Conservation (phyloP, 2,113 vertebrate genomes). For the Phyllostomus discolor region DNA sequence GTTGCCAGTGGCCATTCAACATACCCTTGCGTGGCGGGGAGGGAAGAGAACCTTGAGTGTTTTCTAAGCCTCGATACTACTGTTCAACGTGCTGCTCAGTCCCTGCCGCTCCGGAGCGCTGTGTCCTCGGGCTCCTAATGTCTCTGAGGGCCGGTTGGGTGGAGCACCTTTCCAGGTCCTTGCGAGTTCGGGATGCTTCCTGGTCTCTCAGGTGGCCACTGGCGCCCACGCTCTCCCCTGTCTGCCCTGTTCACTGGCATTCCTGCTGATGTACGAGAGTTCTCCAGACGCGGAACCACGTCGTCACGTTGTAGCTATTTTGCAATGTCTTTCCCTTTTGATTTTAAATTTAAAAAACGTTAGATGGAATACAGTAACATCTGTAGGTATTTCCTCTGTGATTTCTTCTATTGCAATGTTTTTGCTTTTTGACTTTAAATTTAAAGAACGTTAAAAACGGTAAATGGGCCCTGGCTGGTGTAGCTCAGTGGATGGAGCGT, state of each 20-base stretch:
- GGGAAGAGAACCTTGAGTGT: fast-evolving
- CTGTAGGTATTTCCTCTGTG: too few species aligned
- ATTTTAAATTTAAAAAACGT: too few species aligned
- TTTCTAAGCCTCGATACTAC: too few species aligned
- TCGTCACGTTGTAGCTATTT: not conserved
- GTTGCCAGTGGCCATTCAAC: not conserved
- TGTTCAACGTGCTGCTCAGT: fast-evolving
- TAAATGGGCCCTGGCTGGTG: too few species aligned
- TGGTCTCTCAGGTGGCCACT: not conserved
- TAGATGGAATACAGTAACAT: too few species aligned
- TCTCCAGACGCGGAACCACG: not conserved
- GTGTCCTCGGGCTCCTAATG: not conserved
- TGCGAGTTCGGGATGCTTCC: not conserved
- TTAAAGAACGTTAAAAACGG: too few species aligned
- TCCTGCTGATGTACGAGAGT: not conserved
- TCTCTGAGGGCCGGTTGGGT: not conserved
- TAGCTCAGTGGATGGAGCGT: too few species aligned
- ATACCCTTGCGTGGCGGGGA: too few species aligned
- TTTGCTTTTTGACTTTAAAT: too few species aligned
- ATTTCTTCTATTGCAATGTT: too few species aligned
- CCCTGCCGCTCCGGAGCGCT: not conserved
- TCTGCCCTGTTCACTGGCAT: not conserved
- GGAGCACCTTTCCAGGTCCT: not conserved
- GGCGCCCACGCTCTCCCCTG: not conserved
- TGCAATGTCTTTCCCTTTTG: not conserved